Evolutionary conservation across 2,888 invertebrate species (phyloP).

Genomic region (Archips xylosteana): DNA sequence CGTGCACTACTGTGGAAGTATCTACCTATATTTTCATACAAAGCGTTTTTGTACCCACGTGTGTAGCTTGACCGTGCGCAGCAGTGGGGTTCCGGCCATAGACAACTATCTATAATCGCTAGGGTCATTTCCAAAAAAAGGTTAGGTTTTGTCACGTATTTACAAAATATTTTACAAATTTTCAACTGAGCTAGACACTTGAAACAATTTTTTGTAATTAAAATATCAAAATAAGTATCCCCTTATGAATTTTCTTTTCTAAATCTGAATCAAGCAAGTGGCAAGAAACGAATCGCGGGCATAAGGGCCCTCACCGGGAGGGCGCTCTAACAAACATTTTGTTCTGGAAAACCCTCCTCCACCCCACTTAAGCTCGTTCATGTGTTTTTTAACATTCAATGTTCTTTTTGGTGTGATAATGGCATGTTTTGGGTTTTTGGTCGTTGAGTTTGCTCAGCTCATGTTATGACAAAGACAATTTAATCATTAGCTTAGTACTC

Average conservation of each 20-base stretch:
- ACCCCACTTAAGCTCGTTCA: conserved; percentile 14
- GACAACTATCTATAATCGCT: too few relatives aligned
- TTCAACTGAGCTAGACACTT: background rate
- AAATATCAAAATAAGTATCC: background rate
- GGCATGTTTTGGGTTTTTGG: background rate
- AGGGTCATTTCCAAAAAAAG: too few relatives aligned
- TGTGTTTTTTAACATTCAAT: conserved; percentile 6
- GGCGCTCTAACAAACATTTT: conserved; percentile 14
- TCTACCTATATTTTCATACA: too few relatives aligned
- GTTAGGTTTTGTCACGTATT: too few relatives aligned
- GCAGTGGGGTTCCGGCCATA: too few relatives aligned
- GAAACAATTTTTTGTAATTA: background rate
- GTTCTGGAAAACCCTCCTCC: conserved; percentile 6
- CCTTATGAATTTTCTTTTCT: background rate
- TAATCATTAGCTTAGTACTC: too few relatives aligned
- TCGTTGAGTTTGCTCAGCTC: background rate
- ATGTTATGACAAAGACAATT: background rate
- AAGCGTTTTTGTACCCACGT: too few relatives aligned
- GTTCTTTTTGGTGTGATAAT: conserved; percentile 8
- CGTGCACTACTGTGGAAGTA: too few relatives aligned
- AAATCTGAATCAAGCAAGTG: background rate
- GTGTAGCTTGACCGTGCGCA: too few relatives aligned
- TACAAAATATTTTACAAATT: too few relatives aligned
- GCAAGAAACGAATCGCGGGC: conserved; percentile 13
- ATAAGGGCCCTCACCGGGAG: conserved; percentile 3